A percentile compares a stretch with the other conserved stretches of the same genome.
phyloP scores from a whole-genome alignment of 2,797 vertebrate species.

The Ibycter americanus region DNA sequence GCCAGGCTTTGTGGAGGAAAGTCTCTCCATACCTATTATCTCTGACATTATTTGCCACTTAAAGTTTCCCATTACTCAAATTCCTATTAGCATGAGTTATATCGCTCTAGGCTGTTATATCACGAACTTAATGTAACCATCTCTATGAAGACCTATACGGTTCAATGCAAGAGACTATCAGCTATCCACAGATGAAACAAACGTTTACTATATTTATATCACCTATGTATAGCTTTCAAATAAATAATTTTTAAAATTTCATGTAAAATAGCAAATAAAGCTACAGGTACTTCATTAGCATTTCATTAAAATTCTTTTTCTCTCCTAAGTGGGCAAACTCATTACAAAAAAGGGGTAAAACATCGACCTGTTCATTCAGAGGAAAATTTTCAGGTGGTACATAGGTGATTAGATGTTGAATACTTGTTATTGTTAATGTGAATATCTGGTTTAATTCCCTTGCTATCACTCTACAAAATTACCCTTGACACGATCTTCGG shows the following conservation, averaged over 20 bases:
- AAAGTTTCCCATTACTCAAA: not conserved
- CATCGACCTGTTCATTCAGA: not conserved
- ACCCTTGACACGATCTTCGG: not conserved
- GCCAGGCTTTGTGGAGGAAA: not conserved
- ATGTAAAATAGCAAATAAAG: not conserved
- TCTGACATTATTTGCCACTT: not conserved
- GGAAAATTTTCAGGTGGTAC: not conserved
- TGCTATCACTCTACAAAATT: not conserved
- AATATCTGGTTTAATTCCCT: not conserved
- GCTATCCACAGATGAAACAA: not conserved
- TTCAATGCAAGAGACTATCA: not conserved
- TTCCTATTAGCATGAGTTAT: not conserved
- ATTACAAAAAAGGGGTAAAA: not conserved
- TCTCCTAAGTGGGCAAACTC: not conserved
- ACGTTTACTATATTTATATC: not conserved
- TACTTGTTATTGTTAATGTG: not conserved
- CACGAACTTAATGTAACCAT: not conserved
- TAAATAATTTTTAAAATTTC: not conserved
- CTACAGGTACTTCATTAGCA: not conserved
- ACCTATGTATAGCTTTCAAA: not conserved
- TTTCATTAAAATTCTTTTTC: not conserved
- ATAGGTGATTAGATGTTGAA: not conserved
- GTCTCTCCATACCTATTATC: not conserved
- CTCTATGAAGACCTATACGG: not conserved
- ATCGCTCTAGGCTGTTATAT: not conserved